These are phyloP conservation scores for Takifugu bimaculatus DNA, from an alignment of 2,113 vertebrate species.

Conservation along the genomic window DNA sequence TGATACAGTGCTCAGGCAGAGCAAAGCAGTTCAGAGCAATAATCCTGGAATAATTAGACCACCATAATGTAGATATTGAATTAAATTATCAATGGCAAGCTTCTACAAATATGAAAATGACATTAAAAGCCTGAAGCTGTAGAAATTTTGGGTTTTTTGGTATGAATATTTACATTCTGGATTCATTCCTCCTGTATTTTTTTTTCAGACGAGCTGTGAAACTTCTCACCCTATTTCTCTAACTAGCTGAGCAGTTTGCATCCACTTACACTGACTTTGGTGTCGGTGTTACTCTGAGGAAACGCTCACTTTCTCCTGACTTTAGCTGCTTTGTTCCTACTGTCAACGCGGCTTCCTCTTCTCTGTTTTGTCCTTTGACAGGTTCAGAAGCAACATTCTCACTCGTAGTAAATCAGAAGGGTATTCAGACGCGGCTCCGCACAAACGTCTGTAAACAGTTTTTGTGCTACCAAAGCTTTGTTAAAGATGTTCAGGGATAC, in stretches of 20 bases:
- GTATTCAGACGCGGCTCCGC: conserved; percentile 8
- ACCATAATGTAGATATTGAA: neutral
- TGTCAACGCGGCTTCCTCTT: conserved; percentile 21
- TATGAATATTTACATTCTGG: no score
- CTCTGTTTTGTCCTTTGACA: conserved; percentile 17
- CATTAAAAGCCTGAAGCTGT: no score
- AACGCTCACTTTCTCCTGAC: conserved; percentile 4
- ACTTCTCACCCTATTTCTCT: neutral
- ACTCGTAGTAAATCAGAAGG: neutral
- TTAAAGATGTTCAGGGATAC: conserved; percentile 3
- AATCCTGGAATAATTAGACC: neutral
- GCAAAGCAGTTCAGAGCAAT: conserved; percentile 2
- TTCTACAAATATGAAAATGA: no score
- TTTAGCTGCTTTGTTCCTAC: conserved; percentile 11
- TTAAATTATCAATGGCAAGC: conserved; percentile 1
- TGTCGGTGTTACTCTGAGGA: conserved; percentile 3
- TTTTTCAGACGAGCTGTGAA: no score
- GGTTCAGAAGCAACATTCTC: conserved; percentile 17
- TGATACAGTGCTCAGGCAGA: conserved; percentile 10
- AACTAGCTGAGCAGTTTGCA: neutral
- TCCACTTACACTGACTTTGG: neutral
- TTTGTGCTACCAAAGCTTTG: conserved; percentile 4
- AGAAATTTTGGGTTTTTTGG: no score
- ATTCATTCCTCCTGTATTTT: no score
- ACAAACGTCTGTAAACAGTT: conserved; percentile 4